These are phyloP conservation scores for Synergus umbraculus DNA, from an alignment of 2,888 invertebrate genomes.

Conservation along the genomic window DNA sequence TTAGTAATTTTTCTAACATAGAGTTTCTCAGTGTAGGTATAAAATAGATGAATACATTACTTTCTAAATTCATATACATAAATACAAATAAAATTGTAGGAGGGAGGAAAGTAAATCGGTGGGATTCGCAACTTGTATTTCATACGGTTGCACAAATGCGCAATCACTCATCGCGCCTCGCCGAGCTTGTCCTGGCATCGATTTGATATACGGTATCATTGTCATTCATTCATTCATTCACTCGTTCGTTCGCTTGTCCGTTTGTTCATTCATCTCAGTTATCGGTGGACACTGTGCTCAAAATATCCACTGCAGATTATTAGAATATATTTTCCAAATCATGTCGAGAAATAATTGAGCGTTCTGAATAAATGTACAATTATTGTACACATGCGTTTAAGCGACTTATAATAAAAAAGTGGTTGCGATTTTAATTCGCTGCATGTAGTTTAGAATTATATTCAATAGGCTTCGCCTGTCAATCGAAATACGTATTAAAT, in stretches of 20 bases:
- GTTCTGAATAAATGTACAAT: no score
- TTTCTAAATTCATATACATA: constrained; percentile 30
- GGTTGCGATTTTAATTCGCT: no score
- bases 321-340: neutral
- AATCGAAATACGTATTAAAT: no score
- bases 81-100: constrained; percentile 39
- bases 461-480: no score
- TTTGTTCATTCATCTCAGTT: constrained; percentile 45
- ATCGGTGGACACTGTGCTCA: neutral
- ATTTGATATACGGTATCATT: constrained; percentile 69
- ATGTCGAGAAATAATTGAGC: neutral
- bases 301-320: neutral
- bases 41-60: neutral
- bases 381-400: no score
- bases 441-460: no score
- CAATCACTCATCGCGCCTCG: constrained; percentile 49
- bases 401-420: no score
- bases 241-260: constrained; percentile 54
- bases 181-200: constrained; percentile 59
- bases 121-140: constrained; percentile 48
- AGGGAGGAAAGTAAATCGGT: neutral
- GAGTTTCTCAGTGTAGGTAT: no score
- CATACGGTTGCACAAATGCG: constrained; percentile 55
- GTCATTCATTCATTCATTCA: constrained; percentile 65
- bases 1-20: no score